Evolutionary conservation across 2,113 vertebrate species (phyloP).

Genomic region (Dicerorhinus sumatrensis): DNA sequence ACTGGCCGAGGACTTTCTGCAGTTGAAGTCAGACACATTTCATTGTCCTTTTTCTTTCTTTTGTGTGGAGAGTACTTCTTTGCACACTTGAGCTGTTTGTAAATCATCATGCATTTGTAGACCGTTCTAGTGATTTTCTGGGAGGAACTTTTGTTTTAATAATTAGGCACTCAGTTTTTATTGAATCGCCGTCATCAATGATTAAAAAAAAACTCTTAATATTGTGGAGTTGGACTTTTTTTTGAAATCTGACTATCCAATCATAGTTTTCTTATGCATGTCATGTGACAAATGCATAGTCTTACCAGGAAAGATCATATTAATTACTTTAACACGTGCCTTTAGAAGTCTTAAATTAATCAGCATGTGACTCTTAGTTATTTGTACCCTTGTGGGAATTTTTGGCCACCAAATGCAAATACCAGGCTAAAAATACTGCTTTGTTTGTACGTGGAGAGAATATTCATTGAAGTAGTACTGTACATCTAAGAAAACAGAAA

Average conservation of each 20-base stretch:
- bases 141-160: background rate
- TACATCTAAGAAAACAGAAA: slow-evolving; percentile 81
- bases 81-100: background rate
- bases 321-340: slow-evolving; percentile 76
- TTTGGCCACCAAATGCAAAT: slow-evolving; percentile 73
- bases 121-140: background rate
- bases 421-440: slow-evolving; percentile 65
- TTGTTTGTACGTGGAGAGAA: slow-evolving; percentile 54
- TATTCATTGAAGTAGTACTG: slow-evolving; percentile 51
- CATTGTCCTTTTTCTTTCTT: background rate
- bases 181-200: background rate
- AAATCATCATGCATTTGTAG: background rate
- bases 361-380: slow-evolving; percentile 71
- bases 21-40: no score
- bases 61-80: background rate
- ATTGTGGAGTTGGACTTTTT: background rate
- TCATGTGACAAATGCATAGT: slow-evolving; percentile 46
- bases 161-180: slow-evolving; percentile 5
- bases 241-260: slow-evolving; percentile 15
- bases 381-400: slow-evolving; percentile 73
- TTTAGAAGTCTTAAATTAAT: slow-evolving; percentile 65
- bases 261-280: background rate
- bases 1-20: background rate
- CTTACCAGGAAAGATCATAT: slow-evolving; percentile 41
- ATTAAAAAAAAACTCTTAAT: background rate